These are phyloP conservation scores for Tachystola acroxantha DNA, from an alignment of 2,888 invertebrate species.

Conservation along the genomic window DNA sequence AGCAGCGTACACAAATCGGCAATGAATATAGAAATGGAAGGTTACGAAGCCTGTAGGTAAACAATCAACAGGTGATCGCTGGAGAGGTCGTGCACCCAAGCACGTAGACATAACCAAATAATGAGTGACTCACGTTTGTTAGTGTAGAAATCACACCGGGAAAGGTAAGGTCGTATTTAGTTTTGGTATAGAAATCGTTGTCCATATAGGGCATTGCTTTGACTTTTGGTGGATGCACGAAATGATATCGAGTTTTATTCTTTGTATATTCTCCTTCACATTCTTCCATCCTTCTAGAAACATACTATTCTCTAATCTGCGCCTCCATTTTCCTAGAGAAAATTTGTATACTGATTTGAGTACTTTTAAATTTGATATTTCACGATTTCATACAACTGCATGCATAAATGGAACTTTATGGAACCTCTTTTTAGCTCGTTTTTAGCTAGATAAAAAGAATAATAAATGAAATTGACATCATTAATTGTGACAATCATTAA, in stretches of 20 bases:
- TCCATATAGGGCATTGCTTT: neutral
- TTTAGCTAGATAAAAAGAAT: too few relatives aligned
- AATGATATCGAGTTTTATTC: neutral
- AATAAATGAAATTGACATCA: too few relatives aligned
- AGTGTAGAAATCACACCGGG: neutral
- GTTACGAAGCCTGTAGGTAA: conserved; percentile 21
- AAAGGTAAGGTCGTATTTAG: conserved; percentile 1
- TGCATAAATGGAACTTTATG: too few relatives aligned
- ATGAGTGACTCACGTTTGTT: conserved; percentile 2
- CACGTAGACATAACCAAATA: conserved; percentile 22
- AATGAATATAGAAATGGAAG: conserved; percentile 22
- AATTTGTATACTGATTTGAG: too few relatives aligned
- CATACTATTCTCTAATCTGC: too few relatives aligned
- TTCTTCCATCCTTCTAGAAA: too few relatives aligned
- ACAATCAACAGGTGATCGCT: conserved; percentile 33
- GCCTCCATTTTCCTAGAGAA: too few relatives aligned
- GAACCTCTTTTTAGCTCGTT: too few relatives aligned
- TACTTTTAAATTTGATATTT: too few relatives aligned
- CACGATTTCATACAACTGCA: too few relatives aligned
- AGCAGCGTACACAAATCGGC: conserved; percentile 10
- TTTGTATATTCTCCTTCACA: neutral
- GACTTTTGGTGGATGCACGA: neutral
- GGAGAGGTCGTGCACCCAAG: conserved; percentile 20
- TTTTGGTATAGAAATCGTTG: neutral
- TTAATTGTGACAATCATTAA: too few relatives aligned